A percentile compares a stretch with the other conserved stretches of the same genome.
Evolutionary conservation across 2,797 vertebrate species (phyloP).

Genomic region (Labeo calbasu): DNA sequence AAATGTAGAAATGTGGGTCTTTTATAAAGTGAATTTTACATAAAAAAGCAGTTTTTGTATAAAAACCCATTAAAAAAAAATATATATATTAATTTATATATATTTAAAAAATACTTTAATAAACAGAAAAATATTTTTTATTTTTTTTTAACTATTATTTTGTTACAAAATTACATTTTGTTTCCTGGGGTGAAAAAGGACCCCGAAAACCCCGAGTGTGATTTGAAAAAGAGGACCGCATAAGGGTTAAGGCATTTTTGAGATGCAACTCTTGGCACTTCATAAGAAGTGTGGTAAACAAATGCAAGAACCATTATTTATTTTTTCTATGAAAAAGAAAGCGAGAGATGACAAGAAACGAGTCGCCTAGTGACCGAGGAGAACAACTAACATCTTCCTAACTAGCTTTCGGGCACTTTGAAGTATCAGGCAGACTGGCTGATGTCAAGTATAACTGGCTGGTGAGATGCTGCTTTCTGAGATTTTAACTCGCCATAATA

Average conservation of each 20-base stretch:
- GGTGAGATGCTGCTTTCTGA: constrained; percentile 53
- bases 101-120: too few species aligned
- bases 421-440: constrained; percentile 68
- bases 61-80: too few species aligned
- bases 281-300: constrained; percentile 62
- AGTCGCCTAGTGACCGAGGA: constrained; percentile 73
- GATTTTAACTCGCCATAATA: constrained; percentile 64
- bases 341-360: not conserved
- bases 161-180: too few species aligned
- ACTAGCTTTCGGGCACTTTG: constrained; percentile 73
- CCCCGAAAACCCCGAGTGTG: too few species aligned
- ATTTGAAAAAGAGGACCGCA: too few species aligned
- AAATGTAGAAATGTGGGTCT: too few species aligned
- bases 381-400: constrained; percentile 54
- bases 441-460: constrained; percentile 64
- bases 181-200: too few species aligned
- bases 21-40: too few species aligned
- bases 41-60: too few species aligned
- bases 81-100: too few species aligned
- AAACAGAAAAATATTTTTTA: too few species aligned
- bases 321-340: constrained; percentile 46
- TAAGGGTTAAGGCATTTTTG: constrained; percentile 70
- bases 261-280: constrained; percentile 69
- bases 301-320: constrained; percentile 50
- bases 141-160: too few species aligned